These are phyloP conservation scores for Notothenia rossii DNA, from an alignment of 2,113 vertebrate species.

Conservation along the genomic window DNA sequence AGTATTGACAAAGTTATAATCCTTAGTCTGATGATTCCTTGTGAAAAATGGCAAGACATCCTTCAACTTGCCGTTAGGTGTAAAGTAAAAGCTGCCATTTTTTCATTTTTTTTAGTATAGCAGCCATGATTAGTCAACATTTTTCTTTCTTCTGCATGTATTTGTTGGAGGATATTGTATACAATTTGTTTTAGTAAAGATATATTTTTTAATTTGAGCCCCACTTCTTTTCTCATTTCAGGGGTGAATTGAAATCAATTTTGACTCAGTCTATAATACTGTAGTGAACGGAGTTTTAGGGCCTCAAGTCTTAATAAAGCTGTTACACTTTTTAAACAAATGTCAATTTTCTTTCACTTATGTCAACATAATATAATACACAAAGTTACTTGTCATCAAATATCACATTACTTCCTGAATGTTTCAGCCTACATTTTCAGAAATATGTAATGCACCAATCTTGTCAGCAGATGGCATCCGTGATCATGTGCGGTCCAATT, in stretches of 20 bases:
- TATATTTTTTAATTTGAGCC: conserved; percentile 27
- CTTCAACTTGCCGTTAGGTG: conserved; percentile 20
- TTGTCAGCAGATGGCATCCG: conserved; percentile 74
- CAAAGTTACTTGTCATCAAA: neutral
- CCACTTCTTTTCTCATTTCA: conserved; percentile 41
- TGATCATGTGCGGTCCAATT: conserved; percentile 7
- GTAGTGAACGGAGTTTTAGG: conserved; percentile 63
- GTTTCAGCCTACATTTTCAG: neutral
- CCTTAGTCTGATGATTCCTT: conserved; percentile 56
- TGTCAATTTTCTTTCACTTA: neutral
- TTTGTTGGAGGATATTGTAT: conserved; percentile 57
- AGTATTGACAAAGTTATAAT: conserved; percentile 59
- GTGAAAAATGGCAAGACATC: neutral
- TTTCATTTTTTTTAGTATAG: conserved; percentile 50
- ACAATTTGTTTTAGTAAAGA: conserved; percentile 50
- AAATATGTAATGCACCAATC: conserved; percentile 44
- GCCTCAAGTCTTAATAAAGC: conserved; percentile 75
- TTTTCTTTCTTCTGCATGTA: conserved; percentile 58
- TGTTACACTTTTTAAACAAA: conserved; percentile 62
- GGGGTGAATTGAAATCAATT: conserved; percentile 46
- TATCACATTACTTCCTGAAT: neutral
- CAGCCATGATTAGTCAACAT: conserved; percentile 49
- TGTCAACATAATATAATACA: neutral
- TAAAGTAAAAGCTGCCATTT: conserved; percentile 34
- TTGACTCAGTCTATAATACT: conserved; percentile 45